Evolutionary conservation across 1,140 invertebrate species (phyloP).

Genomic region (Rhopalosiphum padi): DNA sequence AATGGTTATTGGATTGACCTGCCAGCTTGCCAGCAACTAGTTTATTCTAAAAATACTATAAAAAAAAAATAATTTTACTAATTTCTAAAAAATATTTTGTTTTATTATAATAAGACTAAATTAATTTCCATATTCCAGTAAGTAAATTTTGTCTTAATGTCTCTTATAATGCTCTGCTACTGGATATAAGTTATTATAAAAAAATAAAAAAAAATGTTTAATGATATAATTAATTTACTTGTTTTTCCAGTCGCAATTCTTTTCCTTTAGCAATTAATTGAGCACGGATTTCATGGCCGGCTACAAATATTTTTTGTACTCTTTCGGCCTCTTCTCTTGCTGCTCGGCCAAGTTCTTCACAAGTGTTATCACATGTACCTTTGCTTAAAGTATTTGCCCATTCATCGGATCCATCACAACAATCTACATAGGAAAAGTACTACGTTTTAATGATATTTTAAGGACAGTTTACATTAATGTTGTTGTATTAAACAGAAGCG

Average conservation of each 20-base stretch:
- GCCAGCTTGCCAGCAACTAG: no score
- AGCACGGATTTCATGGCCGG: conserved; percentile 78
- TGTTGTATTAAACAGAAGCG: background rate
- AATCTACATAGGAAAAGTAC: conserved; percentile 71
- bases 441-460: background rate
- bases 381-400: conserved; percentile 67
- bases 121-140: no score
- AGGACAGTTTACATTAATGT: background rate
- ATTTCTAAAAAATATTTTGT: no score
- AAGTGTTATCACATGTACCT: conserved; percentile 77
- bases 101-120: no score
- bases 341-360: conserved; percentile 80
- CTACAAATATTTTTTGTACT: conserved; percentile 74
- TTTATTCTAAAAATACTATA: no score
- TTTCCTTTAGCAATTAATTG: conserved; percentile 82
- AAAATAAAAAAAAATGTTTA: background rate
- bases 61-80: no score
- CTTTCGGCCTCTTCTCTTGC: conserved; percentile 79
- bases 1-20: no score
- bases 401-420: conserved; percentile 97
- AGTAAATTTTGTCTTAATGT: background rate
- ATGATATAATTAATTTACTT: conserved; percentile 63
- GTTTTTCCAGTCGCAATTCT: conserved; percentile 75
- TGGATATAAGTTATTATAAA: background rate
- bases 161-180: background rate